Evolutionary conservation across 1,140 invertebrate genomes (phyloP).

Genomic region (Pseudomyrmex gracilis): DNA sequence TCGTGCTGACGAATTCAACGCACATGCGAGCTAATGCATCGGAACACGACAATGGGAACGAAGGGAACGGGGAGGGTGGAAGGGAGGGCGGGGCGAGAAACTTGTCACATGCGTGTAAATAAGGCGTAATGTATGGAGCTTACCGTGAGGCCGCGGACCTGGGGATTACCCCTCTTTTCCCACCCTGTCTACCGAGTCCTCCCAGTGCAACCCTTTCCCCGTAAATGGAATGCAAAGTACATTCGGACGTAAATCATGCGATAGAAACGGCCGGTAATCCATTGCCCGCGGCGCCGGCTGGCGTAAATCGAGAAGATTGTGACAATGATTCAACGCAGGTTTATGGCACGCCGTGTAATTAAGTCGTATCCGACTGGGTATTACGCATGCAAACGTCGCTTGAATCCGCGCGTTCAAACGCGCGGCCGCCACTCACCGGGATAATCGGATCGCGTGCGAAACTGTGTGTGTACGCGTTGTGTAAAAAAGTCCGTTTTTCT

Average conservation of each 20-base stretch:
- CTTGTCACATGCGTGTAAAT: constrained; percentile 64
- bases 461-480: constrained; percentile 16
- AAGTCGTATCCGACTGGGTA: constrained; percentile 68
- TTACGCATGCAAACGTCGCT: constrained; percentile 63
- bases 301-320: constrained; percentile 72
- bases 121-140: constrained; percentile 56
- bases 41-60: background rate
- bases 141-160: constrained; percentile 28
- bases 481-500: background rate
- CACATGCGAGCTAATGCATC: constrained; percentile 45
- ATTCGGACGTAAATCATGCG: constrained; percentile 67
- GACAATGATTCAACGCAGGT: constrained; percentile 73
- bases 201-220: constrained; percentile 39
- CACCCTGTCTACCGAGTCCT: too few species aligned
- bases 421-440: background rate
- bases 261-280: constrained; percentile 68
- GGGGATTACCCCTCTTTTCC: constrained; percentile 47
- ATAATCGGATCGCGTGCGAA: constrained; percentile 59
- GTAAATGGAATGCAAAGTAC: constrained; percentile 65
- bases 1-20: constrained; percentile 46
- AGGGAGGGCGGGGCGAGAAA: background rate
- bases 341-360: constrained; percentile 68
- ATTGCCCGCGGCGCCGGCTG: constrained; percentile 54
- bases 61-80: background rate
- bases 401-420: constrained; percentile 39